These are phyloP conservation scores for Pimephales promelas DNA, from an alignment of 2,113 vertebrate genomes.

Conservation along the genomic window DNA sequence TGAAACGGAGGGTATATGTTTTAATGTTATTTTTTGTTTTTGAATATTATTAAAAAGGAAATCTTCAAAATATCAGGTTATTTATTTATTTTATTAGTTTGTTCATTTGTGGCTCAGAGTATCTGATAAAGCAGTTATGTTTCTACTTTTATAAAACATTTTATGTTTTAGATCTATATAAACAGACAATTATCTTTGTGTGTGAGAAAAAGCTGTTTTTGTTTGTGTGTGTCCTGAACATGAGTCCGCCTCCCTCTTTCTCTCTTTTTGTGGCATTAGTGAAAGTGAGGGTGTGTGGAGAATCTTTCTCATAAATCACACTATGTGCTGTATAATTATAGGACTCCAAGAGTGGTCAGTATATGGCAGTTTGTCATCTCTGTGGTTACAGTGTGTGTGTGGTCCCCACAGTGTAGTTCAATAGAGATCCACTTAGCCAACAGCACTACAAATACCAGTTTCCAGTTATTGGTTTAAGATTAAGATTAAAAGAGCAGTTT, in stretches of 20 bases:
- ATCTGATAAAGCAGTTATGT: background rate
- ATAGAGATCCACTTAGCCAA: background rate
- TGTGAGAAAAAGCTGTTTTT: constrained; percentile 25
- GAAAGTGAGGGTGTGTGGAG: constrained; percentile 45
- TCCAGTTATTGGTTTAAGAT: background rate
- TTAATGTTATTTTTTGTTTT: too few species aligned
- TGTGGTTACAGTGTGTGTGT: constrained; percentile 50
- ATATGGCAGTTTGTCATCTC: constrained; percentile 49
- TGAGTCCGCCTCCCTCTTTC: background rate
- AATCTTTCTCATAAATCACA: constrained; percentile 48
- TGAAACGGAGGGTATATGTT: too few species aligned
- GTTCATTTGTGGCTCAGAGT: too few species aligned
- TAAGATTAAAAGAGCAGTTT: constrained; percentile 15
- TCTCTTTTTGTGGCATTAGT: constrained; percentile 15
- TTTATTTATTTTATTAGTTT: too few species aligned
- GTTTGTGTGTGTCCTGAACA: constrained; percentile 16
- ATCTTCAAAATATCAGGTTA: too few species aligned
- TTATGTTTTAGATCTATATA: background rate
- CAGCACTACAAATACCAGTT: constrained; percentile 5
- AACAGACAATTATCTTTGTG: background rate
- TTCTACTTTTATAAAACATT: background rate
- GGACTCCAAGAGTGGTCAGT: constrained; percentile 42
- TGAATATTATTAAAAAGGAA: too few species aligned
- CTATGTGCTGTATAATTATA: constrained; percentile 48
- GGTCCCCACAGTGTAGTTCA: constrained; percentile 25